Evolutionary conservation across 2,888 invertebrate genomes (phyloP), one percentile per base, ranked within the genome.

Genomic region (Coremacera marginata): DNA sequence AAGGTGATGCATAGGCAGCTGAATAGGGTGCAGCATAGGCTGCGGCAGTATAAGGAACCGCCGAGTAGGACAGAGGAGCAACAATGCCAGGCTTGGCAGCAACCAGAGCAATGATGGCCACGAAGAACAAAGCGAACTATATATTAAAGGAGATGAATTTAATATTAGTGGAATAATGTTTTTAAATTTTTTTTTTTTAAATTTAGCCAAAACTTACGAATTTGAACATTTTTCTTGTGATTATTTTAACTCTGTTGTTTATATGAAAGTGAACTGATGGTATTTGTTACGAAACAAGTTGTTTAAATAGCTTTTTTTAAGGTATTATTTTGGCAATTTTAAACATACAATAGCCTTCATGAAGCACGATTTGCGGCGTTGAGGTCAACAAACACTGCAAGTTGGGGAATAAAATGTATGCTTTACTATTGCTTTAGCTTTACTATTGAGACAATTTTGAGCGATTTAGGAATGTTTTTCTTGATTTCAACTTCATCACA

Each of bases 1-100:
- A 82, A 1, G 81, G 84, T 51, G 80, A 80, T 70, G 80, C 78
- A 27, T 75, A 60, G n/a, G 80, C 80, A 44, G 84, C 85, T 70
- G 86, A 84, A 79, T 84, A 81, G 78, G 83, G 82, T n/a, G 82
- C 80, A 14, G 82, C 75, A 0, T 82, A 65, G 52, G 81, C 82
- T 7, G 75, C 81, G 9, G 81, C 76, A 0, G 80, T 78, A 31
- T 82, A 82, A 4, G 81, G 79, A 22, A 77, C 16, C 31, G 83
- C 78, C 25, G 82, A 82, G 63, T 81, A 81, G 3, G 80, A 79
- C 34, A 83, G 57, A 19, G 83, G 83, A 55, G 83, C 81, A 22
- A 84, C 75, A 68, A 82, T 25, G 63, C 77, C 82, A 2, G 84
- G 83, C 44, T 84, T 83, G 76, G 83, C 84, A 67, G 81, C 80